Conservation (phyloP, 2,113 vertebrate species). For the Condylura cristata region DNA sequence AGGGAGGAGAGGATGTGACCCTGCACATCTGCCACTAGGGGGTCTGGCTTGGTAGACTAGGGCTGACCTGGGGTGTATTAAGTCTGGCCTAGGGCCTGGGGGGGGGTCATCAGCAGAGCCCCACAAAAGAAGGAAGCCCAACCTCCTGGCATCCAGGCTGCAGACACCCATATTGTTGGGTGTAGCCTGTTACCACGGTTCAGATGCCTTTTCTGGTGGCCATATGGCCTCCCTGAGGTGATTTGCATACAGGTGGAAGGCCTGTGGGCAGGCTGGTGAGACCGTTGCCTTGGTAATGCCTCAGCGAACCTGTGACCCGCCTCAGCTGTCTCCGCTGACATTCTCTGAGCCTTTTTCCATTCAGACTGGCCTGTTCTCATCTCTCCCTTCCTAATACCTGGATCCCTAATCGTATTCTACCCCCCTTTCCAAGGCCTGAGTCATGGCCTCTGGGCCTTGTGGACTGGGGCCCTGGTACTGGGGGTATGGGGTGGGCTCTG, state of each 20-base stretch:
- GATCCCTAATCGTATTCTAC: not conserved
- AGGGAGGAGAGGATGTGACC: constrained; percentile 68
- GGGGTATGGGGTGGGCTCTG: not conserved
- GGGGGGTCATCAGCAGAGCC: not conserved
- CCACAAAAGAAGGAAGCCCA: not conserved
- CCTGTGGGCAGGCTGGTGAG: constrained; percentile 55
- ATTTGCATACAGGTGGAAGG: constrained; percentile 96
- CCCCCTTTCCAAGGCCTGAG: not conserved
- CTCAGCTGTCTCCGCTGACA: constrained; percentile 51
- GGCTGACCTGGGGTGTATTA: not conserved
- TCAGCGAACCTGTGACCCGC: constrained; percentile 43
- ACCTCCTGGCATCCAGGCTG: constrained; percentile 9
- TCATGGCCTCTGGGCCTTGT: not conserved
- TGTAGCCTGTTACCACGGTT: constrained; percentile 57
- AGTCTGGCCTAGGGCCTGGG: not conserved
- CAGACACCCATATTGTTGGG: not conserved
- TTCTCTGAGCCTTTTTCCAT: constrained; percentile 49
- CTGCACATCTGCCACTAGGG: constrained; percentile 30
- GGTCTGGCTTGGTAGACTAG: not conserved
- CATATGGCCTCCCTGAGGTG: constrained; percentile 84
- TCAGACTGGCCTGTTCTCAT: constrained; percentile 39
- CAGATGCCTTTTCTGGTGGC: constrained; percentile 75
- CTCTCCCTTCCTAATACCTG: not conserved
- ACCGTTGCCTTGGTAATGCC: constrained; percentile 71
- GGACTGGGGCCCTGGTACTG: not conserved